Evolutionary conservation across 2,113 vertebrate species (phyloP).

Genomic region (Todiramphus saurophagus): DNA sequence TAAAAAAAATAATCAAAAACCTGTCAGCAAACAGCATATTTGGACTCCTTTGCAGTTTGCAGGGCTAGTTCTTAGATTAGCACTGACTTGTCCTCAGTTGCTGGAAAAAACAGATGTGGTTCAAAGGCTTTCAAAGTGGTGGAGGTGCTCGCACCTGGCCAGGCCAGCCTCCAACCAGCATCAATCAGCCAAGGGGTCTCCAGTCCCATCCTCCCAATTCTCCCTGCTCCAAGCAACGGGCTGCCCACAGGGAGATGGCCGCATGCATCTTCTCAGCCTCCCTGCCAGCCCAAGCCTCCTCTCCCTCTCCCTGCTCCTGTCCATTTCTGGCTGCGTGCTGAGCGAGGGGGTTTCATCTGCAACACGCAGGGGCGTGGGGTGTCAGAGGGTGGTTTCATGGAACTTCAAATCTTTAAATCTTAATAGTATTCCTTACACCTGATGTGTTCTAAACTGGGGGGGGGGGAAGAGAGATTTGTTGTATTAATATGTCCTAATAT

Average conservation of each 20-base stretch:
- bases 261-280: fast-evolving
- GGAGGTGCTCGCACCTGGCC: neutral
- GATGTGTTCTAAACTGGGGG: neutral
- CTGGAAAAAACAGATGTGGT: constrained; percentile 55
- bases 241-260: fast-evolving
- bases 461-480: neutral
- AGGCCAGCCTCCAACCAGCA: neutral
- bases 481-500: neutral
- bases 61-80: neutral
- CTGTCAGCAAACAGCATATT: neutral
- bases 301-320: neutral
- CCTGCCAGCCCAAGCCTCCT: fast-evolving
- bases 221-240: neutral
- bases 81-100: neutral
- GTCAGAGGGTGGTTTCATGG: neutral
- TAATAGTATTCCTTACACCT: neutral
- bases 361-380: fast-evolving
- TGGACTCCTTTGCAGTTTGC: neutral
- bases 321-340: fast-evolving
- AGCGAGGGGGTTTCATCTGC: neutral
- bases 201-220: neutral
- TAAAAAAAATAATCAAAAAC: neutral
- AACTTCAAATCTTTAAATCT: neutral
- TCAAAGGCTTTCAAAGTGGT: constrained; percentile 29
- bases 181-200: neutral